phyloP scores from a whole-genome alignment of 2,113 vertebrate species.

The Mus pahari region DNA sequence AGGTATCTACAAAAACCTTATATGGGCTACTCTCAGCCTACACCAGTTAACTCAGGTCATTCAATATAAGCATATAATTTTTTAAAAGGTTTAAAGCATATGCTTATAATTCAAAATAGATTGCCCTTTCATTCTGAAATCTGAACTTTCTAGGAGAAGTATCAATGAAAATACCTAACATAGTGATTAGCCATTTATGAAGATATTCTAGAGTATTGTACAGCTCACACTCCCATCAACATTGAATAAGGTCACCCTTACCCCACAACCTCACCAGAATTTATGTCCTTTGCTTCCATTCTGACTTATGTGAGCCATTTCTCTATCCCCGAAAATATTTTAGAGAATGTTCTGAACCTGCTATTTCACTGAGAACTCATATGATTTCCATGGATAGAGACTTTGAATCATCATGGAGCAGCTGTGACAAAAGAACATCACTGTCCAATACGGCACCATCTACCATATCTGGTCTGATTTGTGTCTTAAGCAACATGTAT shows the following conservation, averaged over 20 bases:
- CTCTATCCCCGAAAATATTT: too few species aligned
- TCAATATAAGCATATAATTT: not conserved
- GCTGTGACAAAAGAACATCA: not conserved
- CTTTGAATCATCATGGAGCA: not conserved
- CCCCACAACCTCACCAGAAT: not conserved
- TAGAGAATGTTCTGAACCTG: not conserved
- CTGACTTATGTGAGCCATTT: not conserved
- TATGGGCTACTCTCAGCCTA: not conserved
- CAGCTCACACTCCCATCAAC: not conserved
- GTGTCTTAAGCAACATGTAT: not conserved
- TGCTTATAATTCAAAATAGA: not conserved
- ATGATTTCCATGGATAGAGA: not conserved
- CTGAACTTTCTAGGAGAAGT: not conserved
- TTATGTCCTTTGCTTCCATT: not conserved
- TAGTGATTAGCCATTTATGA: not conserved
- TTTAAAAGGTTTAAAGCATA: not conserved
- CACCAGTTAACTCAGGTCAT: not conserved
- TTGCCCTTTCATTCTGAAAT: not conserved
- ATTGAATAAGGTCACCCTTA: not conserved
- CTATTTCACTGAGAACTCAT: conserved; percentile 13
- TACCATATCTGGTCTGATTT: not conserved
- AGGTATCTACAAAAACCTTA: not conserved
- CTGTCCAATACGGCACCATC: not conserved
- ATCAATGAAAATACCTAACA: not conserved
- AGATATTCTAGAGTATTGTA: not conserved